Conservation (phyloP, 2,888 invertebrate genomes). For the Helicoverpa assulta region DNA sequence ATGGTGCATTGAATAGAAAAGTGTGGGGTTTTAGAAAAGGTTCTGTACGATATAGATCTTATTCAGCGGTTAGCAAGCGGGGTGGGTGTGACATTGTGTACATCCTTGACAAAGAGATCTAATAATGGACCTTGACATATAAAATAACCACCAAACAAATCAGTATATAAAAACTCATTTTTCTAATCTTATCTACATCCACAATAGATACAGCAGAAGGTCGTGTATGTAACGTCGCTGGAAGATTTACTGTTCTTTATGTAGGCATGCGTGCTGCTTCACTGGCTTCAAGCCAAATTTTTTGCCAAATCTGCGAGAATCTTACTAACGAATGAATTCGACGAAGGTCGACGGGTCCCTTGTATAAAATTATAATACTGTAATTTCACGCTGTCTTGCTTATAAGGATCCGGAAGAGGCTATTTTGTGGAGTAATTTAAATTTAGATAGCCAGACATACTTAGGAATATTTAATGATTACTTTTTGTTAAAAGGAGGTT, state of each 20-base stretch:
- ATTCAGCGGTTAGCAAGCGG: slow-evolving; percentile 20
- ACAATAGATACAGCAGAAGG: slow-evolving; percentile 67
- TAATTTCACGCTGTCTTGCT: slow-evolving; percentile 50
- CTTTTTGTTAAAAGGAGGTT: slow-evolving; percentile 6
- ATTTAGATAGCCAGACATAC: background rate
- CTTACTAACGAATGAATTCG: slow-evolving; percentile 75
- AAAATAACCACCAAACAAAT: slow-evolving; percentile 48
- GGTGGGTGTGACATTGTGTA: slow-evolving; percentile 9
- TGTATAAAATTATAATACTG: slow-evolving; percentile 68
- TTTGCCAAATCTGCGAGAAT: slow-evolving; percentile 80
- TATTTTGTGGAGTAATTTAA: slow-evolving; percentile 8
- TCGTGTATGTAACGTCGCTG: slow-evolving; percentile 67
- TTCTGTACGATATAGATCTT: slow-evolving; percentile 5
- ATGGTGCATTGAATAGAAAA: slow-evolving; percentile 45
- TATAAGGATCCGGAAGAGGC: slow-evolving; percentile 24
- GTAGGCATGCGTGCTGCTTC: slow-evolving; percentile 67
- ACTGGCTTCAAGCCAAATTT: slow-evolving; percentile 68
- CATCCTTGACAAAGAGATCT: slow-evolving; percentile 37
- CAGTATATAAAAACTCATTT: slow-evolving; percentile 53
- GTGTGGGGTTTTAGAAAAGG: slow-evolving; percentile 27
- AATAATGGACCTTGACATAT: slow-evolving; percentile 47
- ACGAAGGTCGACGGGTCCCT: slow-evolving; percentile 70
- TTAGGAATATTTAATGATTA: background rate
- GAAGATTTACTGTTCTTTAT: slow-evolving; percentile 75
- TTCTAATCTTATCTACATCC: slow-evolving; percentile 64